Evolutionary conservation across 2,113 vertebrate genomes (phyloP).

Genomic region (Neolamprologus devosi): DNA sequence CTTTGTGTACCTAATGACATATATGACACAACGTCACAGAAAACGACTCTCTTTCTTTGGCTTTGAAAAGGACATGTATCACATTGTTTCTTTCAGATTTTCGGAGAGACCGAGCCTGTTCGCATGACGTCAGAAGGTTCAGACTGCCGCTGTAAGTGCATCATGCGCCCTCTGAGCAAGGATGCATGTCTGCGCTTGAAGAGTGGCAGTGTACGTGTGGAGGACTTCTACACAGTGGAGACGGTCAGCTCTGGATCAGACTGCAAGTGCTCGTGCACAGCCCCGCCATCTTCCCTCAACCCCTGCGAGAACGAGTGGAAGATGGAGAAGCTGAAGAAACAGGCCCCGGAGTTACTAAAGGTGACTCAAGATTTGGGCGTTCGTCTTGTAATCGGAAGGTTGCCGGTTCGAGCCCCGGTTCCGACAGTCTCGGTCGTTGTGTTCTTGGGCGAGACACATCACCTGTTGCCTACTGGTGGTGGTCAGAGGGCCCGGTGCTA

Average conservation of each 20-base stretch:
- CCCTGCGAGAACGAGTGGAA: slow-evolving; percentile 96
- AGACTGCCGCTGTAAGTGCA: slow-evolving; percentile 95
- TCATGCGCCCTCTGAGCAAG: slow-evolving; percentile 88
- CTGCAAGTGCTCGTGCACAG: slow-evolving; percentile 92
- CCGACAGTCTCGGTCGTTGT: too few species aligned
- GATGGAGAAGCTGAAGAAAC: slow-evolving; percentile 95
- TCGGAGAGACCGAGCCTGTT: slow-evolving; percentile 86
- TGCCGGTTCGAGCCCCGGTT: too few species aligned
- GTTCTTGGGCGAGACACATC: too few species aligned
- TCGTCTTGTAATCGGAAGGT: too few species aligned
- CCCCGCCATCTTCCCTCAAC: slow-evolving; percentile 91
- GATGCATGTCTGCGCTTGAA: slow-evolving; percentile 84
- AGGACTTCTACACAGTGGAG: slow-evolving; percentile 96
- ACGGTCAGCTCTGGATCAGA: slow-evolving; percentile 89
- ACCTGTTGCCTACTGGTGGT: too few species aligned
- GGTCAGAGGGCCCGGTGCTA: too few species aligned
- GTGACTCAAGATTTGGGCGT: slow-evolving; percentile 45
- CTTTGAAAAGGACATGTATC: not conserved
- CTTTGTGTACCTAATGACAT: too few species aligned
- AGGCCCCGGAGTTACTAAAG: slow-evolving; percentile 90
- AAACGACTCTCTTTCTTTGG: not conserved
- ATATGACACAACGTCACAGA: not conserved
- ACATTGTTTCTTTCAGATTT: slow-evolving; percentile 63
- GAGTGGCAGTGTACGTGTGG: slow-evolving; percentile 74
- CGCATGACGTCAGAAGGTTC: slow-evolving; percentile 92